Conservation (phyloP, 2,888 invertebrate genomes). For the Dasypolia templi region DNA sequence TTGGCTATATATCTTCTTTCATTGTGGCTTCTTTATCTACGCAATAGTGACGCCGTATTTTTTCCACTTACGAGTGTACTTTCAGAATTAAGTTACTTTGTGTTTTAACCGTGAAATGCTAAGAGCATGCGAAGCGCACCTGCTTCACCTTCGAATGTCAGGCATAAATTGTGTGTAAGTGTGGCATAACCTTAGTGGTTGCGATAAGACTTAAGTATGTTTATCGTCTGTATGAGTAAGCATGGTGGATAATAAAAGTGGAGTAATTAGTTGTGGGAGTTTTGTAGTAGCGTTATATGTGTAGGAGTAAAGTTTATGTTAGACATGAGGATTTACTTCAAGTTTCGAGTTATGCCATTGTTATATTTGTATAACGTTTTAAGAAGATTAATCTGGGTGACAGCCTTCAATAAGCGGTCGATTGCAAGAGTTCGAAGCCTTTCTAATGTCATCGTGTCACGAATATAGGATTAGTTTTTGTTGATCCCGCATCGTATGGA, state of each 20-base stretch:
- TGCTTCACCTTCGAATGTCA: conserved; percentile 43
- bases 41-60: neutral
- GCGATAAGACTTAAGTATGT: conserved; percentile 47
- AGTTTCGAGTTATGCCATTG: neutral
- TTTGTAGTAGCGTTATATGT: neutral
- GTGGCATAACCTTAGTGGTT: conserved; percentile 32
- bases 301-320: neutral
- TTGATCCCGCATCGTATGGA: too few species aligned
- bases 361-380: neutral
- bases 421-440: too few species aligned
- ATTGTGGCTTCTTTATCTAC: neutral
- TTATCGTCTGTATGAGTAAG: neutral
- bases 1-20: neutral
- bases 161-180: conserved; percentile 49
- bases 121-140: conserved; percentile 50
- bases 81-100: conserved; percentile 14
- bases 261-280: conserved; percentile 2
- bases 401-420: too few species aligned
- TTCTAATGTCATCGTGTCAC: too few species aligned
- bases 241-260: neutral
- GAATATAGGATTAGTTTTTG: too few species aligned
- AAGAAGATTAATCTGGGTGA: neutral
- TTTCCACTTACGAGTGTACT: neutral
- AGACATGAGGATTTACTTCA: neutral
- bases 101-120: conserved; percentile 29